Evolutionary conservation across 2,797 vertebrate species (phyloP).

Genomic region (Alauda arvensis): DNA sequence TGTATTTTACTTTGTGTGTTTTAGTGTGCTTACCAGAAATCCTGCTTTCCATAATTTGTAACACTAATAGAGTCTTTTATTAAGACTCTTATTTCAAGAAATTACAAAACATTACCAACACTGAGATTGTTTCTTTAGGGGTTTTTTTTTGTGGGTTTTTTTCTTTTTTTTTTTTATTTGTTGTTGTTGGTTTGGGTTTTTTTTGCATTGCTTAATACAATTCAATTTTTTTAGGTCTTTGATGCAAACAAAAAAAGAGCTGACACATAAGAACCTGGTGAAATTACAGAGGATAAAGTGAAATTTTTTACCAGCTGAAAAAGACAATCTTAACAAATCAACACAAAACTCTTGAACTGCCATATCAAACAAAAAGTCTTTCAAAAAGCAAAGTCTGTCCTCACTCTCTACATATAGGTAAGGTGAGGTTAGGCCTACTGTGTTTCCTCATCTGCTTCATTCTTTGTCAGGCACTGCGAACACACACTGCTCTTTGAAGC

Average conservation of each 20-base stretch:
- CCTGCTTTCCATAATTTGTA: background rate
- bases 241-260: background rate
- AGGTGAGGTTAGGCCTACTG: background rate
- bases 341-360: background rate
- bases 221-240: background rate
- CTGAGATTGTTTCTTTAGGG: background rate
- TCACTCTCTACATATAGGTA: background rate
- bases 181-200: background rate
- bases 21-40: background rate
- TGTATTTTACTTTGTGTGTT: background rate
- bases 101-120: background rate
- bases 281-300: background rate
- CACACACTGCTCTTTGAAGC: background rate
- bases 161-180: background rate
- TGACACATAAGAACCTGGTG: background rate
- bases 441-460: background rate
- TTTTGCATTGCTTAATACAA: background rate
- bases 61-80: background rate
- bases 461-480: background rate
- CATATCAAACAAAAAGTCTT: background rate
- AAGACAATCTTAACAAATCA: conserved; percentile 4
- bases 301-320: background rate
- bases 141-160: background rate
- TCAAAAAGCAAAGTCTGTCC: background rate
- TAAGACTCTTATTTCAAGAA: background rate